Evolutionary conservation across 2,797 vertebrate species (phyloP).

Genomic region (Oophaga sylvatica): DNA sequence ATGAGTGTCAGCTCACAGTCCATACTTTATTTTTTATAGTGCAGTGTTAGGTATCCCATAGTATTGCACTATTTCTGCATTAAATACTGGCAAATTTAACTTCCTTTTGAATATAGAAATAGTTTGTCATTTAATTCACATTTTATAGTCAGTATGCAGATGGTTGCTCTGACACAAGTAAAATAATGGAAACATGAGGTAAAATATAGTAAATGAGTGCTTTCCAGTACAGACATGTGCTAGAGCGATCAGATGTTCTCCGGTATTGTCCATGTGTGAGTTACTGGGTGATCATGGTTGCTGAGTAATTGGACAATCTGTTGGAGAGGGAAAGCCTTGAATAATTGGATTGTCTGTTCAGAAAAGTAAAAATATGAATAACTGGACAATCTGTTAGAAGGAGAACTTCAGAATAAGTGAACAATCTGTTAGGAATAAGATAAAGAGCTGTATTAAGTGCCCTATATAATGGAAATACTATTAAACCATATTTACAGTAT

Average conservation of each 20-base stretch:
- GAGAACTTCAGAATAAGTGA: conserved; percentile 46
- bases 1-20: no score
- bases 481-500: conserved; percentile 9
- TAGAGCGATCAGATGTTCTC: conserved; percentile 10
- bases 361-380: conserved; percentile 44
- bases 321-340: conserved; percentile 47
- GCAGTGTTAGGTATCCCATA: not conserved
- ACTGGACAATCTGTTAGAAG: conserved; percentile 55
- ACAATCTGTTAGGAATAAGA: conserved; percentile 43
- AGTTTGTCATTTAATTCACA: not conserved
- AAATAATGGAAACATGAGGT: conserved; percentile 13
- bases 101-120: not conserved
- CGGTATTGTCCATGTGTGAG: conserved; percentile 34
- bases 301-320: conserved; percentile 59
- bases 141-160: conserved; percentile 11
- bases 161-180: not conserved
- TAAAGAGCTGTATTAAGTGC: conserved; percentile 6
- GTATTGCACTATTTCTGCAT: not conserved
- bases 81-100: not conserved
- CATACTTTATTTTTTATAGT: not conserved
- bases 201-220: conserved; percentile 1
- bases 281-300: conserved; percentile 37
- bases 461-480: conserved; percentile 6
- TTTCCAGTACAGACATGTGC: conserved; percentile 1
- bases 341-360: conserved; percentile 53